Evolutionary conservation across 2,888 invertebrate species (phyloP), one percentile per base, ranked within the genome.

Genomic region (Meiosimyza decipiens): DNA sequence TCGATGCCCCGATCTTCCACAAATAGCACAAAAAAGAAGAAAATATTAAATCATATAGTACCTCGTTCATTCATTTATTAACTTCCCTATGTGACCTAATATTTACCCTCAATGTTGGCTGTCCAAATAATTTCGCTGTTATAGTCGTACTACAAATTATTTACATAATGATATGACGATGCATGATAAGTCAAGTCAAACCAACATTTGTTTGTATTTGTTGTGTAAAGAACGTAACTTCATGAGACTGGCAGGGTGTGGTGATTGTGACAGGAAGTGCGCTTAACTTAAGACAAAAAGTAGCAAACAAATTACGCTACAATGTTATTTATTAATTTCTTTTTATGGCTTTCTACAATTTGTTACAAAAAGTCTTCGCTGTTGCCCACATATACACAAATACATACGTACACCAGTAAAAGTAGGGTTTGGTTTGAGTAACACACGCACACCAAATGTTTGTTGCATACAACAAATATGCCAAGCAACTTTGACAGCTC

Each of bases 121-220:
- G 40, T 40, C 40, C 9, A 40, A 40, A 40, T 9, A 40, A 40
- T 40, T 40, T 5, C 9, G 40, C 40, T 40, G 40, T 40, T 1
- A 7, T 40, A 9, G 9, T 22, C 22, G 22, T 22, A 22, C 22
- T 9, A 40, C 40, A 40, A 40, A 40, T 7, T 33, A 18, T 62
- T 62, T 62, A 62, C 60, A 62, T 40, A 62, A 40, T 62, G 60
- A 62, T 62, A 62, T 62, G 60, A 62, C 60, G 60, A 15, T 6
- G 7, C 60, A 62, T 62, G 40, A 40, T 62, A 62, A 62, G 40
- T 40, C 33, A 12, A 57, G 13, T 28, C 57, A 28, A 12, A 28
- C 28, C 28, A 28, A 40, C 40, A 40, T 28, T 28, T 28, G 4
- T 40, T 40, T 40, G 40, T 40, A 40, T 40, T 40, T 40, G 40